These are phyloP conservation scores for Ammodytes dubius DNA, from an alignment of 2,113 vertebrate species.

Conservation along the genomic window DNA sequence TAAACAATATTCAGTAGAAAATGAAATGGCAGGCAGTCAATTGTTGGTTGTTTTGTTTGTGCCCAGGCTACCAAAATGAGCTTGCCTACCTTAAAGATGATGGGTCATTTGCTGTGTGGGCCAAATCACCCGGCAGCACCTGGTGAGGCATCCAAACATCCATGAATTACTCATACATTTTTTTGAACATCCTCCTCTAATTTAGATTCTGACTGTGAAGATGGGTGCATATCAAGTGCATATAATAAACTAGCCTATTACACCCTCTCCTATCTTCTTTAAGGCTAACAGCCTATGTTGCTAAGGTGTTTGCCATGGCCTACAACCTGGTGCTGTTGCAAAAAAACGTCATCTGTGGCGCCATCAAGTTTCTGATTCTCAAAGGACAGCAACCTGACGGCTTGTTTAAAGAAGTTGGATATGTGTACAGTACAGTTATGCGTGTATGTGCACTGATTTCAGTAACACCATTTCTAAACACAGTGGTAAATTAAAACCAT, in stretches of 20 bases:
- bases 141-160: slow-evolving; percentile 15
- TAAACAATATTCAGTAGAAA: too few relatives aligned
- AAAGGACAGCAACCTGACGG: slow-evolving; percentile 87
- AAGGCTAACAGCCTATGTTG: slow-evolving; percentile 93
- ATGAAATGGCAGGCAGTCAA: background rate
- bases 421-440: slow-evolving; percentile 82
- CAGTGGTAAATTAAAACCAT: background rate
- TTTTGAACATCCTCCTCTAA: background rate
- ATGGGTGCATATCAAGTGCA: background rate
- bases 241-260: background rate
- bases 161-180: fast-evolving
- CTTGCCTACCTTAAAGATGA: slow-evolving; percentile 5
- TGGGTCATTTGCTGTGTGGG: slow-evolving; percentile 11
- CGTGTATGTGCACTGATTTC: slow-evolving; percentile 73
- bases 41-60: background rate
- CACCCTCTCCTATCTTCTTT: slow-evolving; percentile 1
- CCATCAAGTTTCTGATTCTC: slow-evolving; percentile 90
- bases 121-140: background rate
- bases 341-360: slow-evolving; percentile 83
- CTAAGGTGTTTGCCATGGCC: slow-evolving; percentile 91
- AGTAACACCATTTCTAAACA: background rate
- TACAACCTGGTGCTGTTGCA: slow-evolving; percentile 76
- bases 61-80: slow-evolving; percentile 16
- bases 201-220: too few relatives aligned
- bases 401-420: slow-evolving; percentile 85